Conservation (phyloP, 2,888 invertebrate species). For the Synergus japonicus region DNA sequence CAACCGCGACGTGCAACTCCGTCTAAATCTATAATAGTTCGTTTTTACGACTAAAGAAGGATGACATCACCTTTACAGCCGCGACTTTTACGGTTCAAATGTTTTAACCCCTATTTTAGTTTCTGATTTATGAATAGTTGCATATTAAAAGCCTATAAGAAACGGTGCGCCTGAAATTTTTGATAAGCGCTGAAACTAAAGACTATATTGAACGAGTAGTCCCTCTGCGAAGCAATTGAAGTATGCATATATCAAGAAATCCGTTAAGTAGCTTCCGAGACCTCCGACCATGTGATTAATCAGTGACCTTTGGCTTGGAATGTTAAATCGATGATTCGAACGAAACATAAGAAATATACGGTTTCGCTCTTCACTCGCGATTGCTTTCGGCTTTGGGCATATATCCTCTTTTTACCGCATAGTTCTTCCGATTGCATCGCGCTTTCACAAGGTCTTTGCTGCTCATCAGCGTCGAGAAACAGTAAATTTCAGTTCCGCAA, state of each 20-base stretch:
- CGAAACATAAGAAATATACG: slow-evolving; percentile 27
- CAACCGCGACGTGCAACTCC: slow-evolving; percentile 17
- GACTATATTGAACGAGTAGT: neutral
- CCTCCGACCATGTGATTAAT: slow-evolving; percentile 29
- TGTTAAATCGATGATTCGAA: slow-evolving; percentile 13
- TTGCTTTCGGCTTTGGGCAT: slow-evolving; percentile 28
- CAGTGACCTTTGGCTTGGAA: slow-evolving; percentile 20
- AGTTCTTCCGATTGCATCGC: slow-evolving; percentile 8
- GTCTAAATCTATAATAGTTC: slow-evolving; percentile 34
- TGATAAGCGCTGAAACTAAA: slow-evolving; percentile 25
- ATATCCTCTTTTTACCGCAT: slow-evolving; percentile 4
- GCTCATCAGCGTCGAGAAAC: slow-evolving; percentile 1
- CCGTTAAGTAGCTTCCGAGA: slow-evolving; percentile 32
- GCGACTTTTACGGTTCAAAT: slow-evolving; percentile 18
- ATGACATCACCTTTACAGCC: slow-evolving; percentile 24
- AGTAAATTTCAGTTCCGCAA: neutral
- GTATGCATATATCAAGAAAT: slow-evolving; percentile 17
- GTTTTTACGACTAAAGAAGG: slow-evolving; percentile 1
- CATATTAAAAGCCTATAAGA: neutral
- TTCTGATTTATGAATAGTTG: slow-evolving; percentile 17
- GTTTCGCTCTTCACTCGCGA: slow-evolving; percentile 5
- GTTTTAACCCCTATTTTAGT: slow-evolving; percentile 1
- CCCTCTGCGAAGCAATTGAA: neutral
- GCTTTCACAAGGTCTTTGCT: neutral
- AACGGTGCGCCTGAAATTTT: slow-evolving; percentile 14